Evolutionary conservation across 1,140 invertebrate species (phyloP), one percentile per base, ranked within the genome.

Genomic region (Rhagoletis zephyria): DNA sequence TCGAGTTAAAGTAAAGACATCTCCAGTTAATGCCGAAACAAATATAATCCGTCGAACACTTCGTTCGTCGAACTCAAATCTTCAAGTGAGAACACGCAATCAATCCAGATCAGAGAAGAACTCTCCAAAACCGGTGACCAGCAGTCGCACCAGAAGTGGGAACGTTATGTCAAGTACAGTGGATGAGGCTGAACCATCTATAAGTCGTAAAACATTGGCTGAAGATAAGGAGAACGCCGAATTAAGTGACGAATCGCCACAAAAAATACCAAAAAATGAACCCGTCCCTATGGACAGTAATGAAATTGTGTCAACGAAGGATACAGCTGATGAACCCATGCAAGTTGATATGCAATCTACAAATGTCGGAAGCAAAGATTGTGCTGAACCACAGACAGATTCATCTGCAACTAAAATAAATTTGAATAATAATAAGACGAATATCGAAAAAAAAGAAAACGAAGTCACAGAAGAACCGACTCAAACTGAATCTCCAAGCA

Each of bases 191-290:
- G 74, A 0, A 81, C n/a, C 51, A 16, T 16, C 70, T 48, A 30
- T 7, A 14, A 81, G 74, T n/a, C 74, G 74, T 51, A 81, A 56
- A 16, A 30, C 74, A 3, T 9, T 10, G 7, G 48, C 51, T 30
- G 70, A 67, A 42, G 10, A 59, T 81, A 81, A 81, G 9, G 51
- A 81, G 10, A 81, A 81, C 19, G 48, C 45, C 1, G 51, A 81
- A 16, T 45, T 4, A 16, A n/a, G 2, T 9, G 74, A 56, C 16
- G 6, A 56, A 30, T 30, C 19, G 42, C 48, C 74, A 4, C 48
- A 81, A 56, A 81, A 81, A 81, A 19, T 19, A 19, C 7, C 6
- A 4, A 51, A 48, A 56, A 0, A 19, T n/a, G 16, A 56, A 2
- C 9, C 74, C 2, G 19, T 48, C 9, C 9, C 0, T 19, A 2